Evolutionary conservation across 2,113 vertebrate species (phyloP), one percentile per base, ranked within the genome.

Genomic region (Osmerus mordax): DNA sequence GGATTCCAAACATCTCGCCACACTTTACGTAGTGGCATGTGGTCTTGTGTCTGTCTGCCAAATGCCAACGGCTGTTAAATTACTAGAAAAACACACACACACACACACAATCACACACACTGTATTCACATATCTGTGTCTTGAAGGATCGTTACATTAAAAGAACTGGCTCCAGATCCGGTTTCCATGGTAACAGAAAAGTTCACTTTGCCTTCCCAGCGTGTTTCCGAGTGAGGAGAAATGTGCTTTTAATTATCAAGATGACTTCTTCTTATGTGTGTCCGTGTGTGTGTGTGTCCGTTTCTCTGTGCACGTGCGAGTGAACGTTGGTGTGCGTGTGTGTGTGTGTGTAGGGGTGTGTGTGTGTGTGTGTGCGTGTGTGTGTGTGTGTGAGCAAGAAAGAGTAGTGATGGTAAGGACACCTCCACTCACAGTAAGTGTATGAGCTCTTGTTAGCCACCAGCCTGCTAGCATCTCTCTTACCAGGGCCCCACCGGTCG

Each of bases 141-240:
- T 32, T 32, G 29, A 67, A 73, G 62, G 79, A 72, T 75, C 65
- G 68, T 76, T 68, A 74, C 71, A 75, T 73, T 70, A 81, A 80
- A 74, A 80, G 55, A 82, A 77, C 55, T 64, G 52, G 73, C 75
- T 23, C 58, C n/a, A 70, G 64, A 73, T 72, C 67, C 63, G 74
- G 77, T 86, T 84, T 79, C 84, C 77, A 81, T 81, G 63, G 77
- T 66, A 84, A 84, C 84, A 28, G 61, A 67, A 75, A 81, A 65
- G 68, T 81, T 78, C 69, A 71, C 51, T 66, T 78, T 67, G 52
- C 71, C 16, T 64, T 59, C 41, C 28, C 15, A 60, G 52, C 55
- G 79, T 68, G 67, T 51, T 53, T 70, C 23, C 29, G 7, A 77
- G 8, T 25, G 56, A 53, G 69, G 15, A 78, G 6, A 67, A 75